phyloP scores from a whole-genome alignment of 1,140 invertebrate genomes.

The Copidosoma floridanum region DNA sequence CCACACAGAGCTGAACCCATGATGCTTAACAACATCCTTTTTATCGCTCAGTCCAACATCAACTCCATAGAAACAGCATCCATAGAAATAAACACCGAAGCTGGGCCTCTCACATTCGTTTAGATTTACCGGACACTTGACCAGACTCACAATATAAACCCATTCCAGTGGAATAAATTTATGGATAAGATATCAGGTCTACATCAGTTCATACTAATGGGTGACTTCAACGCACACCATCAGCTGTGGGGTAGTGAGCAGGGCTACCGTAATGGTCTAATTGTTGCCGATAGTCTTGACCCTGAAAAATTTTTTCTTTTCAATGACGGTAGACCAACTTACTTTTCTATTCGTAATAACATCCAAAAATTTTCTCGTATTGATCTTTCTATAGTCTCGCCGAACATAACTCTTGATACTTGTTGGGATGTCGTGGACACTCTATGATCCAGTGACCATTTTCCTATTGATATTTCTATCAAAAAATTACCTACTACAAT shows the following conservation, averaged over 20 bases:
- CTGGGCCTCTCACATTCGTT: too few relatives aligned
- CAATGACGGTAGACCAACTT: slow-evolving; percentile 8
- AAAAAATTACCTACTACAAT: too few relatives aligned
- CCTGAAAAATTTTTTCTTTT: slow-evolving; percentile 14
- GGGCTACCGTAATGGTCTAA: background rate
- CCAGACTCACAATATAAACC: background rate
- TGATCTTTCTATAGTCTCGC: too few relatives aligned
- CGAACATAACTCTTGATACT: too few relatives aligned
- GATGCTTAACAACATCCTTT: too few relatives aligned
- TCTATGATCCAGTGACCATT: too few relatives aligned
- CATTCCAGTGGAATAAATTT: background rate
- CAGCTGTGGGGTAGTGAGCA: slow-evolving; percentile 3
- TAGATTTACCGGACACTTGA: background rate
- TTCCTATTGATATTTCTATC: too few relatives aligned
- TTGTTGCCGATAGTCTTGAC: background rate
- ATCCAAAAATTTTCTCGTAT: background rate
- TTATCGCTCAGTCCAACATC: too few relatives aligned
- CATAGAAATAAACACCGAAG: too few relatives aligned
- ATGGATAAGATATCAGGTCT: background rate
- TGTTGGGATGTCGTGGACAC: too few relatives aligned
- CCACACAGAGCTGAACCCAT: too few relatives aligned
- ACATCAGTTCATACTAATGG: slow-evolving; percentile 4
- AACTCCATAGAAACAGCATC: too few relatives aligned
- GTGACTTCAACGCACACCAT: slow-evolving; percentile 24
- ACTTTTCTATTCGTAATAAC: background rate